A percentile compares a stretch with the other conserved stretches of the same genome.
Conservation (phyloP, 2,113 vertebrate species). For the Epinephelus lanceolatus region DNA sequence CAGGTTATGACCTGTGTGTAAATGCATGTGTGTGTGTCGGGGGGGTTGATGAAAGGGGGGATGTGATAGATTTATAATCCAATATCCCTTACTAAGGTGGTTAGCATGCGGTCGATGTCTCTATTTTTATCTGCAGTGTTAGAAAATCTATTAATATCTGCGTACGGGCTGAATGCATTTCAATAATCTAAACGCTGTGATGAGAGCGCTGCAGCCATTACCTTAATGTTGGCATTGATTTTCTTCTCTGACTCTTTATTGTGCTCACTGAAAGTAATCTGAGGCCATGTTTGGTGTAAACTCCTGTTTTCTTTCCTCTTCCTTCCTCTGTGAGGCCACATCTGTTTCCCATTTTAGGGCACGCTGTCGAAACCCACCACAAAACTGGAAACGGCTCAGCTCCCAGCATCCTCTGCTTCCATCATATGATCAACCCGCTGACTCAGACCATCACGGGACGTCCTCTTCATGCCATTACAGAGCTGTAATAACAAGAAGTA, state of each 20-base stretch:
- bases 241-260: slow-evolving; percentile 4
- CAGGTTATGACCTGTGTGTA: slow-evolving; percentile 56
- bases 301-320: neutral
- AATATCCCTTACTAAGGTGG: slow-evolving; percentile 41
- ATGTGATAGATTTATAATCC: slow-evolving; percentile 57
- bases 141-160: slow-evolving; percentile 49
- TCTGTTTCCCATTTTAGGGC: slow-evolving; percentile 68
- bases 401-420: slow-evolving; percentile 62
- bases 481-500: slow-evolving; percentile 23
- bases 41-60: neutral
- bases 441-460: slow-evolving; percentile 65
- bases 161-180: neutral
- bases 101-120: slow-evolving; percentile 17
- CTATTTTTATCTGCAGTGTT: slow-evolving; percentile 49
- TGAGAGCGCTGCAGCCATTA: slow-evolving; percentile 6
- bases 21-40: slow-evolving; percentile 27
- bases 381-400: slow-evolving; percentile 32
- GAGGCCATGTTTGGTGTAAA: neutral
- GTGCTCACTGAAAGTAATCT: neutral
- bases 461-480: slow-evolving; percentile 17
- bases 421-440: slow-evolving; percentile 73
- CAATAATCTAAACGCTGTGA: slow-evolving; percentile 21
- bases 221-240: slow-evolving; percentile 26
- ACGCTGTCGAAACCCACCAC: neutral
- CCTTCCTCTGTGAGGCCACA: slow-evolving; percentile 35